These are phyloP conservation scores for Drosophila pachea DNA, from an alignment of 1,140 invertebrate genomes.

Conservation along the genomic window DNA sequence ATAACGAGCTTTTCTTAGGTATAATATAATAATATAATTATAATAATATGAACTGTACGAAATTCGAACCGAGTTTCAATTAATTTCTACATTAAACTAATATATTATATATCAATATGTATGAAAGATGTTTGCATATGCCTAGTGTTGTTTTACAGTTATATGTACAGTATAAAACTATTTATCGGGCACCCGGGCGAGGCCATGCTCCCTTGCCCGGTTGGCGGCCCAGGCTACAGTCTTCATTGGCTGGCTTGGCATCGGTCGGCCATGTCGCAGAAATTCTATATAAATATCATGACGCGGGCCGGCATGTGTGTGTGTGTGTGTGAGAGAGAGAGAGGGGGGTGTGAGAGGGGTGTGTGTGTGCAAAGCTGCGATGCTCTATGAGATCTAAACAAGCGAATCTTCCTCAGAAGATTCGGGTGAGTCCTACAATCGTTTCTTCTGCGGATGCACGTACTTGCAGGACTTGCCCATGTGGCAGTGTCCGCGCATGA, in stretches of 20 bases:
- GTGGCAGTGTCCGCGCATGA: constrained; percentile 87
- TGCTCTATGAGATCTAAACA: constrained; percentile 57
- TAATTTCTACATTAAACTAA: constrained; percentile 15
- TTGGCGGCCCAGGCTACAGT: constrained; percentile 35
- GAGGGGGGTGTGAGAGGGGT: neutral
- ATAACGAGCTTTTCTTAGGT: constrained; percentile 25
- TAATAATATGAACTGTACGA: constrained; percentile 10
- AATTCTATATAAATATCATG: too few relatives aligned
- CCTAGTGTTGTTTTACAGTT: constrained; percentile 12
- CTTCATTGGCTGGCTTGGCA: constrained; percentile 34
- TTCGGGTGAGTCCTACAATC: constrained; percentile 71
- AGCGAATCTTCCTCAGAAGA: constrained; percentile 71
- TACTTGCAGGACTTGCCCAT: constrained; percentile 88
- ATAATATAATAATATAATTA: constrained; percentile 26
- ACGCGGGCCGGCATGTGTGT: constrained; percentile 22
- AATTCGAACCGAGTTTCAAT: constrained; percentile 15
- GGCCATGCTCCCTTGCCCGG: neutral
- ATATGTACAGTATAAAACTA: constrained; percentile 31
- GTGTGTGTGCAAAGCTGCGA: neutral
- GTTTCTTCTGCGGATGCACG: constrained; percentile 85
- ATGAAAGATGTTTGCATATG: constrained; percentile 7
- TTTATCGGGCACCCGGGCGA: constrained; percentile 18
- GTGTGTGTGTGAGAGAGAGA: constrained; percentile 9
- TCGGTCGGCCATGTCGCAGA: neutral
- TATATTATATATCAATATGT: neutral